A percentile compares a stretch with the other conserved stretches of the same genome.
Conservation (phyloP, 1,140 invertebrate species). For the Pogonognathellus flavescens region DNA sequence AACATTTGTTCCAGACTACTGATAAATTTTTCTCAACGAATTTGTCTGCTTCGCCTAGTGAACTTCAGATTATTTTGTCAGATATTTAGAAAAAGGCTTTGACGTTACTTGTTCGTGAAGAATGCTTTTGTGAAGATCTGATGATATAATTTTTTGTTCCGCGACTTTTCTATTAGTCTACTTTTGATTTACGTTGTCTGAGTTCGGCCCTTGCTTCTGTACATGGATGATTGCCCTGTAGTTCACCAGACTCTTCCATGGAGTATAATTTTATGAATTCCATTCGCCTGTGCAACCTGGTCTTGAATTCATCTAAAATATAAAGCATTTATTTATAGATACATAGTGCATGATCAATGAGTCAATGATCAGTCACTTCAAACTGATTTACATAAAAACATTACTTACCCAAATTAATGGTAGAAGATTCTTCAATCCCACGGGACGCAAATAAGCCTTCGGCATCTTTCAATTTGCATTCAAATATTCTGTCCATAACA, state of each 20-base stretch:
- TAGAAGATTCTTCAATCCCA: background rate
- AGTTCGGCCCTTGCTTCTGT: background rate
- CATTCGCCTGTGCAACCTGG: slow-evolving; percentile 51
- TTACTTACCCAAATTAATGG: slow-evolving; percentile 52
- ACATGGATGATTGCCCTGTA: slow-evolving; percentile 46
- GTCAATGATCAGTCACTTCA: background rate
- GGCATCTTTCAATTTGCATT: slow-evolving; percentile 41
- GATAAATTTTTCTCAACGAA: too few species aligned
- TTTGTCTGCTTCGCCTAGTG: too few species aligned
- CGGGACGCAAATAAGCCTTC: slow-evolving; percentile 34
- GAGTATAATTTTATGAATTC: slow-evolving; percentile 55
- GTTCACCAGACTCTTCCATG: slow-evolving; percentile 57
- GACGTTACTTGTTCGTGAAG: too few species aligned
- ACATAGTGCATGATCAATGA: background rate
- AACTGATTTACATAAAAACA: background rate
- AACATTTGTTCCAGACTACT: too few species aligned
- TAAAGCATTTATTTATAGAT: background rate
- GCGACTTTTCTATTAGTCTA: background rate
- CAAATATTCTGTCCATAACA: slow-evolving; percentile 55
- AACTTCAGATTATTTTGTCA: too few species aligned
- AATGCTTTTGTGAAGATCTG: too few species aligned
- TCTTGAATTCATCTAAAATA: slow-evolving; percentile 57
- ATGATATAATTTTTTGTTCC: too few species aligned
- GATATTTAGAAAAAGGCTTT: too few species aligned
- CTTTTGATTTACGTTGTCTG: background rate